These are phyloP conservation scores for Medauroidea extradentata DNA, from an alignment of 1,140 invertebrate species.

Conservation along the genomic window DNA sequence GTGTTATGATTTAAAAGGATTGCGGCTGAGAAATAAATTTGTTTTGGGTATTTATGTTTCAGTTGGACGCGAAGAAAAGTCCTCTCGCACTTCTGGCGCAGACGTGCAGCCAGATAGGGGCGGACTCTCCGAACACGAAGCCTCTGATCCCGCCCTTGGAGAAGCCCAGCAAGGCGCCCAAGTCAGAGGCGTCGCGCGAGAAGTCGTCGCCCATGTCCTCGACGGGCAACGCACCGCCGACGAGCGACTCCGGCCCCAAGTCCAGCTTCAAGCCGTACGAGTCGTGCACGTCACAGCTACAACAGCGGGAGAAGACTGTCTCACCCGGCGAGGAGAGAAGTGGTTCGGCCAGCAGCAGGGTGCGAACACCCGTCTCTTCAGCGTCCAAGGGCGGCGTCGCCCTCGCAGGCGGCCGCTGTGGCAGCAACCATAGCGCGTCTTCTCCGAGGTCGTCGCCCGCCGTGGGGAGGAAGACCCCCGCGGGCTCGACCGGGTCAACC, in stretches of 20 bases:
- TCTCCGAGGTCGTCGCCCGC: slow-evolving; percentile 51
- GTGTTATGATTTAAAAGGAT: too few species aligned
- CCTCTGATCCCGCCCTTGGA: slow-evolving; percentile 56
- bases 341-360: slow-evolving; percentile 47
- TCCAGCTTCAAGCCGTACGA: slow-evolving; percentile 70
- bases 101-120: slow-evolving; percentile 93
- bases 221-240: slow-evolving; percentile 37
- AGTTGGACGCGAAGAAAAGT: slow-evolving; percentile 95
- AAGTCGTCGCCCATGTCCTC: slow-evolving; percentile 50
- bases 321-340: slow-evolving; percentile 47
- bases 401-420: slow-evolving; percentile 46
- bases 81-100: slow-evolving; percentile 88
- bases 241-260: slow-evolving; percentile 44
- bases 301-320: slow-evolving; percentile 51
- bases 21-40: too few species aligned
- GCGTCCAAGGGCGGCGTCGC: slow-evolving; percentile 44
- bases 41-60: too few species aligned
- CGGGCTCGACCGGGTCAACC: not conserved
- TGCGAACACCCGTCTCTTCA: slow-evolving; percentile 49
- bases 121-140: slow-evolving; percentile 68
- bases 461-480: slow-evolving; percentile 41
- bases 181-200: slow-evolving; percentile 50
- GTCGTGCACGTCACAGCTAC: slow-evolving; percentile 35
- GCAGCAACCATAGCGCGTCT: slow-evolving; percentile 60
- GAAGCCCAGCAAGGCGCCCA: slow-evolving; percentile 44